Conservation (phyloP, 1,140 invertebrate species). For the Drosophila teissieri region DNA sequence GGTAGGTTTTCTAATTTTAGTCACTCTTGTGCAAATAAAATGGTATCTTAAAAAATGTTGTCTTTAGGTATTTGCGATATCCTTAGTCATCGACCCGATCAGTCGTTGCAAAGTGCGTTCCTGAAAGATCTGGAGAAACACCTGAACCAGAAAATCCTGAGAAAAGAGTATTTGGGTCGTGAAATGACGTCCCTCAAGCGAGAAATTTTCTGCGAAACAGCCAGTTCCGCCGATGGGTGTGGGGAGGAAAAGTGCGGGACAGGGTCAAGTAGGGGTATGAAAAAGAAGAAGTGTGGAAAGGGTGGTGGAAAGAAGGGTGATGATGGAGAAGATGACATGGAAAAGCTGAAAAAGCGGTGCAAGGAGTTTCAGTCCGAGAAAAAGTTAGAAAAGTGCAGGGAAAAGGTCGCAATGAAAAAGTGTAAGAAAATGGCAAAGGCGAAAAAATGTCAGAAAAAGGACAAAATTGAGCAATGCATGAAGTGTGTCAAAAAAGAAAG, state of each 20-base stretch:
- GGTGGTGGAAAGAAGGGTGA: constrained; percentile 6
- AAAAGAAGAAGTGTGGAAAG: background rate
- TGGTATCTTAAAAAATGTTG: no score
- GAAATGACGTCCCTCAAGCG: background rate
- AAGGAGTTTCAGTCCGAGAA: background rate
- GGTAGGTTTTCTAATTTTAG: background rate
- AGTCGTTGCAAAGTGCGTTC: constrained; percentile 9
- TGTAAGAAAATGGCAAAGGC: constrained; percentile 6
- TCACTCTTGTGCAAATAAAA: no score
- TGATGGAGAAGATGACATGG: background rate
- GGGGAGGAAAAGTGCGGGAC: background rate
- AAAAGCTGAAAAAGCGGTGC: background rate
- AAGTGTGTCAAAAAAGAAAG: constrained; percentile 10
- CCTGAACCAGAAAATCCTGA: constrained; percentile 6
- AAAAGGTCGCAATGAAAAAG: background rate
- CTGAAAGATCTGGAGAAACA: background rate
- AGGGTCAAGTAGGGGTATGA: background rate
- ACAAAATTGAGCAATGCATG: constrained; percentile 6
- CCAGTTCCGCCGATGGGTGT: background rate
- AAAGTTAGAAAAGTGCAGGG: background rate
- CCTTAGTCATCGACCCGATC: background rate
- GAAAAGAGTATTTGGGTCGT: background rate
- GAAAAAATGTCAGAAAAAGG: constrained; percentile 2
- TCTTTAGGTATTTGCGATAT: constrained; percentile 1
- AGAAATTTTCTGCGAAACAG: constrained; percentile 6